Conservation (phyloP, 2,113 vertebrate species). For the Pomatostomus ruficeps region DNA sequence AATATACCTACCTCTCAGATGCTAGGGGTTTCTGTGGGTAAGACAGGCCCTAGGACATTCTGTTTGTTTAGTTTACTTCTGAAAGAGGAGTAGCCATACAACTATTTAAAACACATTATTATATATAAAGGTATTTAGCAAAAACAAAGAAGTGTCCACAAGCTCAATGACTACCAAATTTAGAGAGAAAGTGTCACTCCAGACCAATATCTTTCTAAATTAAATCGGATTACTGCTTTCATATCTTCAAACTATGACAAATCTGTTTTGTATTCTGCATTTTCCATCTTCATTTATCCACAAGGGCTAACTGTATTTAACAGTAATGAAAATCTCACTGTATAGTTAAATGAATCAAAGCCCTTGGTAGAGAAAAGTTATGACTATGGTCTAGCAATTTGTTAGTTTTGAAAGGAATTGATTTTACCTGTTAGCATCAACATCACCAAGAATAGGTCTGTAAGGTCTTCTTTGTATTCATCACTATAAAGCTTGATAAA, state of each 20-base stretch:
- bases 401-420: not conserved
- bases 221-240: not conserved
- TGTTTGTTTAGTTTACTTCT: not conserved
- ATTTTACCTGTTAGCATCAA: not conserved
- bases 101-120: not conserved
- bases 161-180: not conserved
- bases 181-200: not conserved
- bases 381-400: not conserved
- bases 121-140: not conserved
- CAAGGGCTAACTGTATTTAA: not conserved
- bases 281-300: not conserved
- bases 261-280: not conserved
- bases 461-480: not conserved
- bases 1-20: not conserved
- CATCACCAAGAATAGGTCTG: not conserved
- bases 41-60: not conserved
- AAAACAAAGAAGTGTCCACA: not conserved
- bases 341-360: not conserved
- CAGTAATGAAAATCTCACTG: not conserved
- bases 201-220: not conserved
- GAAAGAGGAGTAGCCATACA: not conserved
- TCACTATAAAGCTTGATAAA: not conserved
- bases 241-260: not conserved
- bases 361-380: not conserved
- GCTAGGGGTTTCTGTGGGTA: not conserved